phyloP scores from a whole-genome alignment of 2,888 invertebrate species.

The Taenaris catops region DNA sequence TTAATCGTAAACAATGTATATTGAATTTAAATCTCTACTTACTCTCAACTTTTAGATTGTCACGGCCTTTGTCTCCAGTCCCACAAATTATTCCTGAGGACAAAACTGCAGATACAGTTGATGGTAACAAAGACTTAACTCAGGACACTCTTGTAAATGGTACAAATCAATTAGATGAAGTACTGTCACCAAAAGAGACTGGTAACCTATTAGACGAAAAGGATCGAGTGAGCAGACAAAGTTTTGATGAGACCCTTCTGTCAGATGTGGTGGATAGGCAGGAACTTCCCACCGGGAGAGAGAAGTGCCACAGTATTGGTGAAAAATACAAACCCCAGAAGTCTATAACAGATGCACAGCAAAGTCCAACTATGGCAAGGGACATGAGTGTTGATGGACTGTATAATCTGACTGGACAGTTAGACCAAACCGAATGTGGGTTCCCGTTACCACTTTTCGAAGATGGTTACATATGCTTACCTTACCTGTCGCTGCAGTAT shows the following conservation, averaged over 20 bases:
- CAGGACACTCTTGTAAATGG: conserved; percentile 50
- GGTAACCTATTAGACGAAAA: conserved; percentile 65
- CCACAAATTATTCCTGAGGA: conserved; percentile 26
- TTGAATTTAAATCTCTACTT: no score
- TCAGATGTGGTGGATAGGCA: conserved; percentile 56
- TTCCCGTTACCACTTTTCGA: conserved; percentile 93
- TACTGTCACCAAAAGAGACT: conserved; percentile 61
- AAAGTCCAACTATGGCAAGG: conserved; percentile 81
- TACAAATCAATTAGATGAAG: conserved; percentile 41
- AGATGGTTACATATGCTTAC: conserved; percentile 95
- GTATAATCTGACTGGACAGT: conserved; percentile 82
- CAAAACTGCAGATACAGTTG: conserved; percentile 31
- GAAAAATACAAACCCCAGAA: conserved; percentile 69
- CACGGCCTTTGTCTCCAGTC: conserved; percentile 61
- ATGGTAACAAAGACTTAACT: conserved; percentile 38
- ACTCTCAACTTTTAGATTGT: conserved; percentile 49
- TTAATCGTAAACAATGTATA: no score
- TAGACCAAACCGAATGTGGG: conserved; percentile 88
- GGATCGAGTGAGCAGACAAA: conserved; percentile 62
- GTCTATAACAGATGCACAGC: conserved; percentile 55
- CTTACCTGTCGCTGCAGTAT: conserved; percentile 96
- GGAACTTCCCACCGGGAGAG: conserved; percentile 51
- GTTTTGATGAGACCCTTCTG: conserved; percentile 60
- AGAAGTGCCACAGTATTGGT: conserved; percentile 73
- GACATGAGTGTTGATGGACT: conserved; percentile 84